Evolutionary conservation across 2,113 vertebrate species (phyloP).

Genomic region (Chaenocephalus aceratus): DNA sequence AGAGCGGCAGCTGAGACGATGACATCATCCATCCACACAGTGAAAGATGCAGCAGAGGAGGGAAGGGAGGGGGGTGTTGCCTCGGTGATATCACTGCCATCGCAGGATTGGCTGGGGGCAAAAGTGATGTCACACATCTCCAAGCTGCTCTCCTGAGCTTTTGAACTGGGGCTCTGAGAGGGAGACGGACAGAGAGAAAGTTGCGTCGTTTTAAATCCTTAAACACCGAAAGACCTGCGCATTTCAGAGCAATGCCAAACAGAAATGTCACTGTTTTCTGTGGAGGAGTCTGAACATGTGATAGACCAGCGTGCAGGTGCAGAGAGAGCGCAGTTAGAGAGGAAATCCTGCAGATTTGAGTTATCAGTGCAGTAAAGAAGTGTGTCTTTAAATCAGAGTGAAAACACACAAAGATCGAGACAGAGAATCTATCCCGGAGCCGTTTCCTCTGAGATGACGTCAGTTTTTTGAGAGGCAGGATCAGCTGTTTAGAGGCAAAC

Average conservation of each 20-base stretch:
- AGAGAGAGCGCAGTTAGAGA: background rate
- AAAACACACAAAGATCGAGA: background rate
- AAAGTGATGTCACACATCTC: constrained; percentile 96
- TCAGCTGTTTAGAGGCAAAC: constrained; percentile 29
- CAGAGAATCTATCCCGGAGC: constrained; percentile 1
- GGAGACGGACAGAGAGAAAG: constrained; percentile 37
- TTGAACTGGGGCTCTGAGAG: constrained; percentile 86
- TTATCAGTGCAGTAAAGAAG: background rate
- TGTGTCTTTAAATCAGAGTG: background rate
- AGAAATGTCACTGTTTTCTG: background rate
- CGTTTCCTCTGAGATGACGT: constrained; percentile 20
- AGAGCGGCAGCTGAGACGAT: constrained; percentile 57
- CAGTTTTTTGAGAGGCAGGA: constrained; percentile 1
- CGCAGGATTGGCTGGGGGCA: constrained; percentile 89
- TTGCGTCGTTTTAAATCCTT: constrained; percentile 37
- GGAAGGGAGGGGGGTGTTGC: constrained; percentile 51
- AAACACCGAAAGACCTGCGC: background rate
- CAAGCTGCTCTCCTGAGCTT: constrained; percentile 93
- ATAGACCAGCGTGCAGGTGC: background rate
- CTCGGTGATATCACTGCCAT: constrained; percentile 89
- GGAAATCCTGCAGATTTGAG: background rate
- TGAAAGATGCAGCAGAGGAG: constrained; percentile 87
- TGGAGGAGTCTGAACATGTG: background rate
- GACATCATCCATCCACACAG: constrained; percentile 84
- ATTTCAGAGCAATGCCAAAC: background rate